Conservation (phyloP, 2,888 invertebrate genomes). For the Eupithecia tripunctaria region DNA sequence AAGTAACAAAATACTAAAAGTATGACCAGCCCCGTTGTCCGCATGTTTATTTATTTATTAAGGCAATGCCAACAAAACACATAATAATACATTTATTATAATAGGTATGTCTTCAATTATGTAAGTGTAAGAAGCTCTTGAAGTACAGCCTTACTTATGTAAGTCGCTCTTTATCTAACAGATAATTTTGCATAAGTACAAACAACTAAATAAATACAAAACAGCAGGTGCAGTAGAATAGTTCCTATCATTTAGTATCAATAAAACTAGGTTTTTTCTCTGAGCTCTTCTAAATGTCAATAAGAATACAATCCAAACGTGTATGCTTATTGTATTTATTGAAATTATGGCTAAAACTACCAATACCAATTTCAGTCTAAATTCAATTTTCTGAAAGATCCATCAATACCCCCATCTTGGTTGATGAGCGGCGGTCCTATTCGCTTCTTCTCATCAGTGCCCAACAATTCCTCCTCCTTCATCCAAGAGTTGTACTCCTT, state of each 20-base stretch:
- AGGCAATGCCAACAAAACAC: too few species aligned
- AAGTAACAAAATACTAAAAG: too few species aligned
- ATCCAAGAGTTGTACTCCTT: slow-evolving; percentile 83
- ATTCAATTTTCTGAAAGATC: slow-evolving; percentile 82
- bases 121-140: neutral
- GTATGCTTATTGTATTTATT: neutral
- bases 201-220: too few species aligned
- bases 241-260: neutral
- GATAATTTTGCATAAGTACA: neutral
- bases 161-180: neutral
- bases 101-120: too few species aligned
- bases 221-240: too few species aligned
- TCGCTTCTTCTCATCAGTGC: slow-evolving; percentile 83
- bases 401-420: slow-evolving; percentile 75
- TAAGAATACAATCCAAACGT: neutral
- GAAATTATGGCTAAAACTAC: neutral
- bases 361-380: slow-evolving; percentile 69
- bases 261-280: too few species aligned
- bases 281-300: neutral
- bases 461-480: slow-evolving; percentile 76
- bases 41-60: too few species aligned
- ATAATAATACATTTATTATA: too few species aligned
- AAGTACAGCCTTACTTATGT: too few species aligned
- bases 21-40: too few species aligned
- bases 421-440: slow-evolving; percentile 78